Conservation (phyloP, 2,888 invertebrate species). For the Hydrotaea diabolus region DNA sequence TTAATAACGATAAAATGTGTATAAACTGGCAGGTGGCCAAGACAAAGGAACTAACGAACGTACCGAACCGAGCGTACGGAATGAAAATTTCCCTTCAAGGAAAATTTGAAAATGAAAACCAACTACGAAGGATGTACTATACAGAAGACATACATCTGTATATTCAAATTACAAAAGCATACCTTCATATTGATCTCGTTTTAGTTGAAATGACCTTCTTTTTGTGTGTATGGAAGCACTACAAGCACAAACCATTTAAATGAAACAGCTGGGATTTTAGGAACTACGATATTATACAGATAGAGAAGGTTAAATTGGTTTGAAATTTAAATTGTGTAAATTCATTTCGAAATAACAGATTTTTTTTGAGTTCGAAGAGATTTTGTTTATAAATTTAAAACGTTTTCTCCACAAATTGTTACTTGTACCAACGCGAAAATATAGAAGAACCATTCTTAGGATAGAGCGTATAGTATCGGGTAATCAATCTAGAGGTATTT, state of each 20-base stretch:
- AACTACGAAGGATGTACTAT: not conserved
- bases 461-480: too few relatives aligned
- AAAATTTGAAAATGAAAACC: conserved; percentile 26
- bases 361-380: too few relatives aligned
- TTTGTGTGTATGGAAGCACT: not conserved
- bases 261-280: conserved; percentile 25
- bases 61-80: too few relatives aligned
- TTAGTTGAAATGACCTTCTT: conserved; percentile 27
- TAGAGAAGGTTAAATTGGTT: conserved; percentile 13
- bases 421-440: too few relatives aligned
- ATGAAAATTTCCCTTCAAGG: conserved; percentile 5
- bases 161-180: conserved; percentile 23
- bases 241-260: not conserved
- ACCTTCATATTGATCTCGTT: conserved; percentile 33
- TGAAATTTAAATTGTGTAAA: not conserved
- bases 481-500: too few relatives aligned
- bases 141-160: not conserved
- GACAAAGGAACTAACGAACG: conserved; percentile 6
- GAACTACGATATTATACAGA: not conserved
- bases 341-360: not conserved
- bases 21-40: conserved; percentile 37
- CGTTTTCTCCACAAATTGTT: too few relatives aligned
- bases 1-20: conserved; percentile 37
- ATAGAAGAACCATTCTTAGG: too few relatives aligned
- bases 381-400: too few relatives aligned